A percentile compares a stretch with the other conserved stretches of the same genome.
These are phyloP conservation scores for Terrapene triunguis DNA, from an alignment of 2,113 vertebrate genomes.

Conservation along the genomic window DNA sequence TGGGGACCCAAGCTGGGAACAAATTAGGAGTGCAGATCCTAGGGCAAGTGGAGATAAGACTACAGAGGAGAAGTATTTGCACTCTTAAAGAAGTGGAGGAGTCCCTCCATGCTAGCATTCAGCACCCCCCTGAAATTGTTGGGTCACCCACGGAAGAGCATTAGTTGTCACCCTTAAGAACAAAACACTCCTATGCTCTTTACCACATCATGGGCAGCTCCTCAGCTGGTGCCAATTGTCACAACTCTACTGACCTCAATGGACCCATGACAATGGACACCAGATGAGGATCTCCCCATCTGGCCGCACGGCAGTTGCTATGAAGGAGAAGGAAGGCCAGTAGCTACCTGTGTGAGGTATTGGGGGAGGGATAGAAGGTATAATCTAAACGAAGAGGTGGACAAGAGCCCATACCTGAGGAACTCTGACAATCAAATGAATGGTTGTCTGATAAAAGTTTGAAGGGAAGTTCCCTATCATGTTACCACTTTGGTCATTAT, in stretches of 20 bases:
- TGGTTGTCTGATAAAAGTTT: background rate
- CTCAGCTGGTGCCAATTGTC: background rate
- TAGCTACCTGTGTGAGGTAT: background rate
- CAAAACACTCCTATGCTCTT: background rate
- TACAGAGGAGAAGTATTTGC: background rate
- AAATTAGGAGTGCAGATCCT: background rate
- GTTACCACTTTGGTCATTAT: background rate
- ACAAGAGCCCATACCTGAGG: background rate
- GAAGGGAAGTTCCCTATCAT: background rate
- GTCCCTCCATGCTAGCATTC: background rate
- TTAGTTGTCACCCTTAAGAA: background rate
- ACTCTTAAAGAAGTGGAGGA: background rate
- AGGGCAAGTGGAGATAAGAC: background rate
- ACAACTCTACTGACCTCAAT: fast-evolving
- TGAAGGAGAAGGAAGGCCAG: background rate
- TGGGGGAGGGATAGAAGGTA: background rate
- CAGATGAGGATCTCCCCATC: background rate
- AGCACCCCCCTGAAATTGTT: background rate
- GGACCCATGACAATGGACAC: background rate
- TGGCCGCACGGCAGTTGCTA: background rate
- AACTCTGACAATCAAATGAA: background rate
- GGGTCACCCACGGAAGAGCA: background rate
- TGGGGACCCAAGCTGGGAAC: background rate
- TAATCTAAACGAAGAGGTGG: background rate
- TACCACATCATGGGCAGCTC: background rate